Evolutionary conservation across 2,113 vertebrate genomes (phyloP), one percentile per base, ranked within the genome.

Genomic region (Pygoscelis adeliae): DNA sequence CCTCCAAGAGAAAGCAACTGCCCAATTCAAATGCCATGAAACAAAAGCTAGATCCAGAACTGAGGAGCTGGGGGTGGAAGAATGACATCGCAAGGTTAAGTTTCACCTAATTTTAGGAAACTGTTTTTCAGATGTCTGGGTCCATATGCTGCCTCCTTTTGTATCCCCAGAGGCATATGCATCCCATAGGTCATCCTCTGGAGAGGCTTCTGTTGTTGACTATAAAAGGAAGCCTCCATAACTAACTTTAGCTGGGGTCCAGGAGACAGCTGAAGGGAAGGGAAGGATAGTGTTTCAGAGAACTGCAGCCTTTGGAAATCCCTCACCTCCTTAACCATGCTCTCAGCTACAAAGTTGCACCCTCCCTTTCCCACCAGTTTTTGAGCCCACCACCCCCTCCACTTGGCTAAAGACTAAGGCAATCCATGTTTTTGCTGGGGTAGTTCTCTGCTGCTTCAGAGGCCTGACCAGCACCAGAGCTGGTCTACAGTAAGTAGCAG

Each of bases 1-100:
- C 36, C 32, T 55, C n/a, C 44, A 76, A 61, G 6, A 63, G 47
- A 89, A 92, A 77, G 49, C 26, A 91, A 30, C 26, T 59, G 58
- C 29, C 40, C 47, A 38, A n/a, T 49, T 66, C 25, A 42, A 53
- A 67, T 1, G 0, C 15, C 0, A 0, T 4, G 17, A 88, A 90
- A 83, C 22, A 76, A 80, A 52, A 46, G 12, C 32, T 18, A 79
- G 11, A 58, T n/a, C 17, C 50, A 94, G 70, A 82, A 82, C 42
- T 5, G 5, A 32, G 4, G 11, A 65, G 9, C 11, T 25, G 2
- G 9, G 7, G 10, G 13, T 13, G 5, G 42, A 79, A 74, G 65
- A 88, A 56, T 2, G 3, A 44, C 12, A n/a, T 25, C 3, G 4
- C 58, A 84, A 29, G 10, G 42, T 3, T 20, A 77, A 38, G 11